These are phyloP conservation scores for Xiphophorus birchmanni DNA, from an alignment of 2,797 vertebrate genomes.

Conservation along the genomic window DNA sequence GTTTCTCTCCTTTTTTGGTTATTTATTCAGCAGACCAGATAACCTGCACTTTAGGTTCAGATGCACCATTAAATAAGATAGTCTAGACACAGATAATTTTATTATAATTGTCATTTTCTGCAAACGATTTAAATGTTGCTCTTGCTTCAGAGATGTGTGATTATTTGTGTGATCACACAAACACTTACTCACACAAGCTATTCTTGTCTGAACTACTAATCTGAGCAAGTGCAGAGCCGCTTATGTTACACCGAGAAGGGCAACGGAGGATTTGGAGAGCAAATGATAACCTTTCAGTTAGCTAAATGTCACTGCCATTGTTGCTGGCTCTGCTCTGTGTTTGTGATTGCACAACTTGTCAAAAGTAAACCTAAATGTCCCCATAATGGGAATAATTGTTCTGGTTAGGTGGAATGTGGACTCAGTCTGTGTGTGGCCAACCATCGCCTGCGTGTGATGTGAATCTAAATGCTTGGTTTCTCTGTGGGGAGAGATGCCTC, in stretches of 20 bases:
- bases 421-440: constrained; percentile 71
- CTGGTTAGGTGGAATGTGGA: constrained; percentile 52
- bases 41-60: constrained; percentile 27
- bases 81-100: constrained; percentile 33
- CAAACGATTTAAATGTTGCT: constrained; percentile 36
- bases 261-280: constrained; percentile 52
- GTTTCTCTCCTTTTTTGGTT: not conserved
- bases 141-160: constrained; percentile 19
- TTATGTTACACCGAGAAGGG: constrained; percentile 58
- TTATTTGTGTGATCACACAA: constrained; percentile 19
- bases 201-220: constrained; percentile 66
- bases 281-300: constrained; percentile 56
- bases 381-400: constrained; percentile 68
- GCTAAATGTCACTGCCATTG: constrained; percentile 68
- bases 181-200: constrained; percentile 48
- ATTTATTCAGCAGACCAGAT: constrained; percentile 24
- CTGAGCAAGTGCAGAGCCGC: constrained; percentile 61
- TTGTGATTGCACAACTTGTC: constrained; percentile 51
- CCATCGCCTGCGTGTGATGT: constrained; percentile 39
- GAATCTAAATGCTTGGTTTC: constrained; percentile 56
- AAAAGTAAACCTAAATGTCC: constrained; percentile 50
- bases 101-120: constrained; percentile 28
- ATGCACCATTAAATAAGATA: constrained; percentile 43
- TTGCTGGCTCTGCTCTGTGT: constrained; percentile 35
- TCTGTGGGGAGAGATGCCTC: constrained; percentile 51